Evolutionary conservation across 2,888 invertebrate species (phyloP), one percentile per base, ranked within the genome.

Genomic region (Hypena proboscidalis): DNA sequence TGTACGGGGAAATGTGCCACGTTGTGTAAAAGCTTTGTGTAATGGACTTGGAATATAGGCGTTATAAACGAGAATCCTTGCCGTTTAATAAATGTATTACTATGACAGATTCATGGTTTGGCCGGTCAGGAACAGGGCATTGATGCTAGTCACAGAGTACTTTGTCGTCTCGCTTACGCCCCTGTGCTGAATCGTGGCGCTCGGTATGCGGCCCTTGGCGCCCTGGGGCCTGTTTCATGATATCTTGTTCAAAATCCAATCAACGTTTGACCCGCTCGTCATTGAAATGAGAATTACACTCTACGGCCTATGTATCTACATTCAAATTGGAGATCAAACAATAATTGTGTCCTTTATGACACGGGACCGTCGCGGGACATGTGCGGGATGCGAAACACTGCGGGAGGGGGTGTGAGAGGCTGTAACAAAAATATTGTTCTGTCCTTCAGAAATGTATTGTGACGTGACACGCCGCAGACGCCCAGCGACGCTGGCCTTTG

Each of bases 261-360:
- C 50, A 53, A 53, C 53, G 46, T 57, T 57, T 54, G 60, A 55
- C 60, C 54, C 58, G 56, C 48, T 60, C 41, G 59, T 57, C 56
- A 63, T 80, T 77, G 70, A 66, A 73, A 81, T 76, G 70, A 72
- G 68, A 71, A 74, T 77, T 67, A 74, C 67, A 55, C 63, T 26
- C 33, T 38, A 53, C 56, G 55, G 64, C 52, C 52, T 60, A 61
- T 67, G 63, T 58, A 76, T 78, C 71, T 75, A 67, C 71, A 80
- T 79, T 74, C 66, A 76, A 79, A 81, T 79, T 76, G 67, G 53
- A 74, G 76, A 76, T 80, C 77, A 77, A 79, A 77, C 73, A 73
- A 76, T 78, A 74, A 76, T 72, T 61, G 60, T 46, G 60, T 48
- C 51, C 54, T 60, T 45, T 57, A 55, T 35, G 51, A 34, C 25